These are phyloP conservation scores for Papilio demoleus DNA, from an alignment of 2,888 invertebrate genomes.

Conservation along the genomic window DNA sequence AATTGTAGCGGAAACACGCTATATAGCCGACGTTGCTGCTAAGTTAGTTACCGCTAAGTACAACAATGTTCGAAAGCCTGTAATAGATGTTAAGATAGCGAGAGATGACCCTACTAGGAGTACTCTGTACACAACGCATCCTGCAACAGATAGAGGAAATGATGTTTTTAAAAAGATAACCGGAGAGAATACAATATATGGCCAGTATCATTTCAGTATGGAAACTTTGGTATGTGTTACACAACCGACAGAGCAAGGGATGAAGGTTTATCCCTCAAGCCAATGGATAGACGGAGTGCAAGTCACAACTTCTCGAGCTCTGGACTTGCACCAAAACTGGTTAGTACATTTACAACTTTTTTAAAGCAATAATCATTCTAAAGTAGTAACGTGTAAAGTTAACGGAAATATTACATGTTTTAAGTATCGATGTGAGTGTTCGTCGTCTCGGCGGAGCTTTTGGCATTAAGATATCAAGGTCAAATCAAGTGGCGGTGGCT, in stretches of 20 bases:
- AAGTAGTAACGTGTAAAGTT: background rate
- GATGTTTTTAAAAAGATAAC: constrained; percentile 69
- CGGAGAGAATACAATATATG: constrained; percentile 79
- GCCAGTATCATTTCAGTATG: constrained; percentile 89
- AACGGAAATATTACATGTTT: background rate
- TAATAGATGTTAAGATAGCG: constrained; percentile 55
- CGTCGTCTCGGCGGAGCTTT: constrained; percentile 90
- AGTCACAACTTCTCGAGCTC: constrained; percentile 75
- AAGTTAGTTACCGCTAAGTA: constrained; percentile 82
- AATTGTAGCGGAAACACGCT: constrained; percentile 83
- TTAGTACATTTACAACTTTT: constrained; percentile 51
- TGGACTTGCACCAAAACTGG: constrained; percentile 84
- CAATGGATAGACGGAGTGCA: constrained; percentile 85
- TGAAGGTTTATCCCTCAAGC: constrained; percentile 84
- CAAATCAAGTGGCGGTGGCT: constrained; percentile 80
- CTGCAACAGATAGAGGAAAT: constrained; percentile 58
- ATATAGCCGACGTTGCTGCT: constrained; percentile 81
- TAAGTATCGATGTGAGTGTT: constrained; percentile 59
- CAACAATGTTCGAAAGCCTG: constrained; percentile 61
- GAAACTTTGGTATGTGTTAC: constrained; percentile 86
- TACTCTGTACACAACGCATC: constrained; percentile 42
- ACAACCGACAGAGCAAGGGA: constrained; percentile 86
- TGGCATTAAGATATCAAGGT: constrained; percentile 87
- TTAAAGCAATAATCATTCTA: too few relatives aligned
- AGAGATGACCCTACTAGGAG: constrained; percentile 50